Conservation (phyloP, 92 coral and sea anemone genomes). For the Montipora capitata region DNA sequence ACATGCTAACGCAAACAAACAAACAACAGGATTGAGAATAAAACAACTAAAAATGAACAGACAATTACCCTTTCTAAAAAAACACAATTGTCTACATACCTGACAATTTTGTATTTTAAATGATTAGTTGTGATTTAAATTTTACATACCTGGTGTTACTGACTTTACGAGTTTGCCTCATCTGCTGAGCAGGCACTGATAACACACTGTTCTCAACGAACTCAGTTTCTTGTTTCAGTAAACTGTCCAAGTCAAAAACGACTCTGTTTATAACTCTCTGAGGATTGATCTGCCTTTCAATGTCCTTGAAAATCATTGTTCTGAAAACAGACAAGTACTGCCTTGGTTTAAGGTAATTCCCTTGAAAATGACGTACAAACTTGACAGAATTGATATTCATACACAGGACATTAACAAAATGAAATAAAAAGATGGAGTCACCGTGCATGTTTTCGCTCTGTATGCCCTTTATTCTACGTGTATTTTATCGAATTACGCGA, state of each 20-base stretch:
- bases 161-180: constrained; percentile 38
- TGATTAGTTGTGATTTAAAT: background rate
- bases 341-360: too few relatives aligned
- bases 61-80: background rate
- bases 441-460: too few relatives aligned
- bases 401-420: too few relatives aligned
- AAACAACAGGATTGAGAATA: too few relatives aligned
- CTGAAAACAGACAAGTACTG: constrained; percentile 44
- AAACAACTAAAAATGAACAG: too few relatives aligned
- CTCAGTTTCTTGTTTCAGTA: constrained; percentile 55
- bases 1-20: constrained; percentile 6
- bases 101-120: background rate
- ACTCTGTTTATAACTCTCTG: constrained; percentile 87
- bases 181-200: constrained; percentile 32
- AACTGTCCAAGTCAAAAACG: constrained; percentile 90
- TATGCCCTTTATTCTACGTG: too few relatives aligned
- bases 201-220: constrained; percentile 23
- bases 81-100: background rate
- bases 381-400: too few relatives aligned
- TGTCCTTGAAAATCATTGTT: constrained; percentile 92
- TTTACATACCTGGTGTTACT: constrained; percentile 62
- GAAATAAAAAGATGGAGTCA: too few relatives aligned
- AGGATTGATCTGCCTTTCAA: constrained; percentile 92
- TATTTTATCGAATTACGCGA: too few relatives aligned
- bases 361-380: too few relatives aligned